phyloP scores from a whole-genome alignment of 2,113 vertebrate species.

The Neomonachus schauinslandi region DNA sequence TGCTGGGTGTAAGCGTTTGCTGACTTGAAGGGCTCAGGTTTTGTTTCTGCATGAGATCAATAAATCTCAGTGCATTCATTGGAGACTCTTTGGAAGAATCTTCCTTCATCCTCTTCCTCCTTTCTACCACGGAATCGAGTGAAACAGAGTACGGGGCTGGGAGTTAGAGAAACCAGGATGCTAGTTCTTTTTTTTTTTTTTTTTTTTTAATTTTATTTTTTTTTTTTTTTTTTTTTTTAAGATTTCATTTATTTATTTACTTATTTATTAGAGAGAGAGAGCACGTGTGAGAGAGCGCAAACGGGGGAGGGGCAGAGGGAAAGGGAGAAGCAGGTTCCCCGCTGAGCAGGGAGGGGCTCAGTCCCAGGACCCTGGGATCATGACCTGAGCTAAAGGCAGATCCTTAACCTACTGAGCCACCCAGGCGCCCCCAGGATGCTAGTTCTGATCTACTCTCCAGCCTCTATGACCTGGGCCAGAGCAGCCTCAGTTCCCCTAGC shows the following conservation, averaged over 20 bases:
- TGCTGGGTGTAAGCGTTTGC: background rate
- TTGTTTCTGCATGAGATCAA: background rate
- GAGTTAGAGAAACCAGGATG: background rate
- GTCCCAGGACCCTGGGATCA: background rate
- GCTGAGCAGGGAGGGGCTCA: background rate
- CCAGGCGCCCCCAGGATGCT: background rate
- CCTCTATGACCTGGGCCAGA: background rate
- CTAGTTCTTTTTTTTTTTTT: background rate
- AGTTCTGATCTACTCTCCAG: accelerated
- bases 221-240: background rate
- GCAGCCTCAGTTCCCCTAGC: background rate
- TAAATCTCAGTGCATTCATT: background rate
- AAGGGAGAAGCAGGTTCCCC: too few relatives aligned
- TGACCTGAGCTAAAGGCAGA: background rate
- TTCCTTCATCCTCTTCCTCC: background rate
- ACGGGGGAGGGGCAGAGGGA: background rate
- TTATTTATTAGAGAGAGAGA: background rate
- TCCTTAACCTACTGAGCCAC: background rate
- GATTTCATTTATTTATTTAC: background rate
- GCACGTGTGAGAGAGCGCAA: background rate
- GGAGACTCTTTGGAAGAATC: background rate
- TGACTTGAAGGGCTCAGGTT: background rate
- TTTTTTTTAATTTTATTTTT: background rate
- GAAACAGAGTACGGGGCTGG: background rate
- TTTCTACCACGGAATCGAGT: background rate